Base-by-base conservation (phyloP, 2,888 invertebrate species). In the Eilema sororculum region DNA sequence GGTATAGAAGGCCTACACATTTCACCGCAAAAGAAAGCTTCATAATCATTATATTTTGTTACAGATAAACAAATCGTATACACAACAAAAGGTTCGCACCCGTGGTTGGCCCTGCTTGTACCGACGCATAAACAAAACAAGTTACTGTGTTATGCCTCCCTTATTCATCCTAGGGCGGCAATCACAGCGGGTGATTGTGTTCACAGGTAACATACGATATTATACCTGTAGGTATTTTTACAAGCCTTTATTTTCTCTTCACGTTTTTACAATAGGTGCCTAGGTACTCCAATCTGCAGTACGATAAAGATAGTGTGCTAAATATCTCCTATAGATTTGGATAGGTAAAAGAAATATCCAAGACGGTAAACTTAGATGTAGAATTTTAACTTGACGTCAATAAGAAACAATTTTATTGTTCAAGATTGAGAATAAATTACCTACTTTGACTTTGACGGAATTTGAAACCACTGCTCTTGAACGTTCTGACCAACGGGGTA, bases 171-270 rank as follows among this genome's bases (percentile, higher is more conserved):
- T 0, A 87, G 90, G 33, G 93, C 91, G 4, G 94, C 93, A 0
- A 74, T 94, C 9, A 93, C 93, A 2, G 85, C 91, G 13, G 95
- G 91, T 0, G 91, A 91, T 65, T 95, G 95, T 76, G 90, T 93
- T 59, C 77, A 90, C 69, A 91, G 91, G 95, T 94, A 84, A 71
- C 56, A 20, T n/a, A 13, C 25, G 4, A 25, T 58, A 58, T 58
- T 28, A 3, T 28, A 28, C 28, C 20, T 60, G 2, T 5, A 25
- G 25, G 58, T 46, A 46, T 46, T 52, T 52, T 52, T 52, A 52
- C n/a, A 52, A 52, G 20, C 9, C 20, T 52, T 52, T 52, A 52
- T 52, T n/a, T 41, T 9, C 8, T 0, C n/a, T 52, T 52, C n/a
- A 52, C n/a, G 52, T 46, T 46, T 20, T 20, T n/a, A n/a, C 52